A percentile compares a stretch with the other conserved stretches of the same genome.
These are phyloP conservation scores for Shinisaurus crocodilurus DNA, from an alignment of 2,113 vertebrate genomes.

Conservation along the genomic window DNA sequence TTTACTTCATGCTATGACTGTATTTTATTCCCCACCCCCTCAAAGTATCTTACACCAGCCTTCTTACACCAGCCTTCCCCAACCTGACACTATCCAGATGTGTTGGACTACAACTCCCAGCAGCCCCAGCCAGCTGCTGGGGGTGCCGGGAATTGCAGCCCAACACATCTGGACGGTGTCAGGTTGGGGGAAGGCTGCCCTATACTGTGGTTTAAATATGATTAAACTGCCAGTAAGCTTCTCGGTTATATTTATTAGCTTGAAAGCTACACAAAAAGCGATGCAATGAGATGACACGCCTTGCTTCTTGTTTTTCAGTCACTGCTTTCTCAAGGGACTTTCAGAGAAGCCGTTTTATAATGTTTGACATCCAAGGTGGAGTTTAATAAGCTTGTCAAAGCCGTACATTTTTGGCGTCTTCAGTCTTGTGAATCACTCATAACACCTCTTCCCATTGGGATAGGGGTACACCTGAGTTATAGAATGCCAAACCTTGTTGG, in stretches of 20 bases:
- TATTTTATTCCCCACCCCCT: accelerated
- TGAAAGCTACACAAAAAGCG: background rate
- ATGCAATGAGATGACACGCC: background rate
- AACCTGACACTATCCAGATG: too few species aligned
- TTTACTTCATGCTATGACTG: background rate
- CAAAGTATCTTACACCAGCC: background rate
- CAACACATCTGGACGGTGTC: too few species aligned
- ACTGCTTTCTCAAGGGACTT: background rate
- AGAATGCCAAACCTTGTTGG: background rate
- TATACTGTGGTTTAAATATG: background rate
- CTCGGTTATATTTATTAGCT: background rate
- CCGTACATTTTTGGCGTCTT: background rate
- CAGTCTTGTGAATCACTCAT: background rate
- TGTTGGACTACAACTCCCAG: too few species aligned
- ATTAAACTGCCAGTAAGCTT: background rate
- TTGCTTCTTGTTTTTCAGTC: background rate
- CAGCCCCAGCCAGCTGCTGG: too few species aligned
- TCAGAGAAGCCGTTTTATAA: background rate
- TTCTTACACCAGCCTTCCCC: too few species aligned
- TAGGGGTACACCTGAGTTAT: too few species aligned
- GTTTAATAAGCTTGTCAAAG: background rate
- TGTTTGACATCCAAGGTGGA: background rate
- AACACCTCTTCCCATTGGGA: background rate
- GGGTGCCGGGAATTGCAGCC: too few species aligned
- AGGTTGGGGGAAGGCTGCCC: too few species aligned